A percentile compares a stretch with the other conserved stretches of the same genome.
phyloP scores from a whole-genome alignment of 2,888 invertebrate species.

The Cosmopolites sordidus region DNA sequence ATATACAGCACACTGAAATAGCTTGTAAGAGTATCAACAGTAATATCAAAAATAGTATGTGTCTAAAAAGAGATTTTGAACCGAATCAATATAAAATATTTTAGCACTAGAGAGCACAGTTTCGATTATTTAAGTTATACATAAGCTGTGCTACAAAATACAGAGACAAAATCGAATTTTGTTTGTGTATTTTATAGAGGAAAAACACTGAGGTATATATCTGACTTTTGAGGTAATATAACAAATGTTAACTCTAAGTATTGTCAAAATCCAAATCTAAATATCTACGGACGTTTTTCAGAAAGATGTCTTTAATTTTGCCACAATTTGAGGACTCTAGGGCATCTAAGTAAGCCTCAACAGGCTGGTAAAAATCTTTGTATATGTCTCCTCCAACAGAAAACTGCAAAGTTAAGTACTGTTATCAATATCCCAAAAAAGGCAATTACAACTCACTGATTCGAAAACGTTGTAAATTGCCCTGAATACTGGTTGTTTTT shows the following conservation, averaged over 20 bases:
- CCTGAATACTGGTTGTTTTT: slow-evolving; percentile 81
- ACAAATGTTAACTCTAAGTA: too few species aligned
- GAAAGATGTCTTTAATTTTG: slow-evolving; percentile 55
- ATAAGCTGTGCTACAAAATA: too few species aligned
- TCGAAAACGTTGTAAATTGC: slow-evolving; percentile 63
- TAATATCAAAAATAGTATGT: too few species aligned
- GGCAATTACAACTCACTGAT: slow-evolving; percentile 52
- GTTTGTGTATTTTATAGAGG: too few species aligned
- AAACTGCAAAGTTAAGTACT: slow-evolving; percentile 54
- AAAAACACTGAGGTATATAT: too few species aligned
- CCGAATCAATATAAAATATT: too few species aligned
- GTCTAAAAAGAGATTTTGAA: too few species aligned
- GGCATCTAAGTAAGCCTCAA: slow-evolving; percentile 54
- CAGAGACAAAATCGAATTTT: too few species aligned
- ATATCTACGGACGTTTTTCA: slow-evolving; percentile 46
- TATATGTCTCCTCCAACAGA: slow-evolving; percentile 63
- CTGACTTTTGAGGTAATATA: not conserved
- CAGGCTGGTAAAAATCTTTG: slow-evolving; percentile 56
- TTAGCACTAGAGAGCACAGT: too few species aligned
- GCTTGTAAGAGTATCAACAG: too few species aligned
- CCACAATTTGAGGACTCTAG: slow-evolving; percentile 62
- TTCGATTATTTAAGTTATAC: too few species aligned
- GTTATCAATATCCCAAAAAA: not conserved
- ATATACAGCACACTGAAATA: too few species aligned
- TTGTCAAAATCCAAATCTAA: slow-evolving; percentile 44